Evolutionary conservation across 2,113 vertebrate genomes (phyloP), one percentile per base, ranked within the genome.

Genomic region (Apteryx owenii): DNA sequence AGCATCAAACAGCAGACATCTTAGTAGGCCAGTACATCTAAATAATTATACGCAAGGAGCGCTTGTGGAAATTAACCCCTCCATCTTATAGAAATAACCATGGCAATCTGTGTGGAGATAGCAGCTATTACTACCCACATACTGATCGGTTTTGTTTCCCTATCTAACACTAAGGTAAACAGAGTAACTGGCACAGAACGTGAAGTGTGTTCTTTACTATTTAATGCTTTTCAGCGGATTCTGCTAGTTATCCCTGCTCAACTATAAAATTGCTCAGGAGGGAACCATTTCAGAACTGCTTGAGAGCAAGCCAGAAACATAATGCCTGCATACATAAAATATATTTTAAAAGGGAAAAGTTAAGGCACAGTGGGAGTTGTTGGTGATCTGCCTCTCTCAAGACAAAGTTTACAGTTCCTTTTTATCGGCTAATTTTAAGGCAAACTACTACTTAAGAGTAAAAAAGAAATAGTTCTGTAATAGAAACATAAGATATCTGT

Each of bases 61-160:
- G 62, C 92, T 95, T 89, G 80, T 89, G 92, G 95, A 84, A 97
- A 90, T 94, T 93, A 94, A 97, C 42, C 90, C 95, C 88, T 95
- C 85, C 82, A 86, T 97, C 82, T 97, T 86, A 51, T 0, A 75
- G 92, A 84, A 95, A 97, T 94, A 96, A 93, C 93, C 83, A 33
- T 75, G 92, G 85, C 93, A 93, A 68, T 95, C 82, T 84, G 89
- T 81, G 80, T 81, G 85, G 76, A 95, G 95, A 95, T 94, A 97
- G 97, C 82, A 84, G 92, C 92, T 94, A 92, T 95, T 97, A 72
- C 88, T 84, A 88, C 96, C 92, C 92, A 75, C 90, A 64, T 81
- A 78, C 61, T 0, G 88, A 10, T 51, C 40, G 54, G 64, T 62
- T 95, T 96, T 93, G 90, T 95, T 96, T 96, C 85, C 88, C 69